Base-by-base conservation (phyloP, 1,140 invertebrate species). In the Dolichoris vasculosae region DNA sequence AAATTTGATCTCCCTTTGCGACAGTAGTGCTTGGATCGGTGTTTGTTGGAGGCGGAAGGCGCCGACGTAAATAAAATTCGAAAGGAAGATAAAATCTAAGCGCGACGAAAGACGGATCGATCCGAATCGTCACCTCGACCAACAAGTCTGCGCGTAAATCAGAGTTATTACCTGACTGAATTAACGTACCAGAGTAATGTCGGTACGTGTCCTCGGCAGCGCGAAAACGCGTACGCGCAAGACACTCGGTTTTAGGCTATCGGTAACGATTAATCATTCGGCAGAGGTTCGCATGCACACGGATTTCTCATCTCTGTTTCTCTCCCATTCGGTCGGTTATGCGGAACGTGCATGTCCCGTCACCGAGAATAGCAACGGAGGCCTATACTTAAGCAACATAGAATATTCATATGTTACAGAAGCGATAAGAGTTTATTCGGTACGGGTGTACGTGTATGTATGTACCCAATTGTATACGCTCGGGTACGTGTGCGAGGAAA, bases 221-320 rank as follows among this genome's bases (percentile, higher is more conserved):
- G 88, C 86, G 75, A 82, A 85, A 83, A 82, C 69, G 77, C 83
- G 69, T 86, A 84, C 87, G 85, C 85, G 82, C 64, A 78, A 83
- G 75, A 73, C 59, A 78, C 86, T 85, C 86, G 87, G 88, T 87
- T 88, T 88, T 85, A 83, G 88, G 64, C 87, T 89, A 91, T 91
- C 88, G 89, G 88, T 88, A 90, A 91, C 91, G 90, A 93, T 93
- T 92, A 92, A 93, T 93, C 90, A 91, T 90, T 90, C 89, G 80
- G 82, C 86, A 87, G 86, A 83, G 73, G 87, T 79, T 84, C 83
- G 87, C 64, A 79, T 86, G 81, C 86, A 75, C 48, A 55, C 43
- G 67, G 40, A 82, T 82, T 69, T 67, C 43, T 64, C 76, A 35
- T 67, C 55, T 48, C 48, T 59, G 11, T 32, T 30, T 40, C 76